A percentile compares a stretch with the other conserved stretches of the same genome.
Evolutionary conservation across 2,797 vertebrate genomes (phyloP).

Genomic region (Falco naumanni): DNA sequence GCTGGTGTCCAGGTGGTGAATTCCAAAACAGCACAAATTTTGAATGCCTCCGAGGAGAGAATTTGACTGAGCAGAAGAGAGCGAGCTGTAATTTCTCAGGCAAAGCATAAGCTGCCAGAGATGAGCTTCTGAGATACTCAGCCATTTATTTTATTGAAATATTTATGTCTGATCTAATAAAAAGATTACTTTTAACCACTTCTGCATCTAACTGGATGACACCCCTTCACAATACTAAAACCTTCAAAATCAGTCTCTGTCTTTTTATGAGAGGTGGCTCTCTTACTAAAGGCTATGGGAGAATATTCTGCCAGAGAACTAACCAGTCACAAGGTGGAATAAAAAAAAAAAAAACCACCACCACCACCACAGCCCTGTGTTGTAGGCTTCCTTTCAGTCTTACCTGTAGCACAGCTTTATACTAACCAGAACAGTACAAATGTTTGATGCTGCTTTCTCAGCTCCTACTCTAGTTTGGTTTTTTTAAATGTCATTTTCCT

Average conservation of each 20-base stretch:
- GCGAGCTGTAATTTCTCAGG: slow-evolving; percentile 43
- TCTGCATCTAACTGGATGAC: not conserved
- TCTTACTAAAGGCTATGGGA: not conserved
- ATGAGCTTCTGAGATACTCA: slow-evolving; percentile 35
- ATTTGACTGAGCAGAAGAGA: slow-evolving; percentile 58
- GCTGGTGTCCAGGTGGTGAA: slow-evolving; percentile 69
- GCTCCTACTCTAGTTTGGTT: not conserved
- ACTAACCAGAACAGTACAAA: not conserved
- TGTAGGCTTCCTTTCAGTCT: slow-evolving; percentile 50
- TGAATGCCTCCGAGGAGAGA: slow-evolving; percentile 60
- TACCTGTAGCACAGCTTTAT: slow-evolving; percentile 8
- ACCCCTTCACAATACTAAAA: slow-evolving; percentile 8
- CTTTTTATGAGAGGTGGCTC: slow-evolving; percentile 6
- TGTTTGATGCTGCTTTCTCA: not conserved
- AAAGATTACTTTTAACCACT: not conserved
- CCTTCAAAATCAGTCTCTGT: not conserved
- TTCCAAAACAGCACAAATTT: slow-evolving; percentile 68
- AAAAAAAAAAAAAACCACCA: not conserved
- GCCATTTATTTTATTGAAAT: slow-evolving; percentile 11
- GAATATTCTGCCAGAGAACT: slow-evolving; percentile 44
- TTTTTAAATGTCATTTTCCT: not conserved
- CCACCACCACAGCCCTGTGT: not conserved
- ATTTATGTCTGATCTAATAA: slow-evolving; percentile 19
- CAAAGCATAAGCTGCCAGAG: slow-evolving; percentile 37
- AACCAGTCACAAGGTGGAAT: not conserved